Base-by-base conservation (phyloP, 2,113 vertebrate genomes). In the Trachemys scripta region DNA sequence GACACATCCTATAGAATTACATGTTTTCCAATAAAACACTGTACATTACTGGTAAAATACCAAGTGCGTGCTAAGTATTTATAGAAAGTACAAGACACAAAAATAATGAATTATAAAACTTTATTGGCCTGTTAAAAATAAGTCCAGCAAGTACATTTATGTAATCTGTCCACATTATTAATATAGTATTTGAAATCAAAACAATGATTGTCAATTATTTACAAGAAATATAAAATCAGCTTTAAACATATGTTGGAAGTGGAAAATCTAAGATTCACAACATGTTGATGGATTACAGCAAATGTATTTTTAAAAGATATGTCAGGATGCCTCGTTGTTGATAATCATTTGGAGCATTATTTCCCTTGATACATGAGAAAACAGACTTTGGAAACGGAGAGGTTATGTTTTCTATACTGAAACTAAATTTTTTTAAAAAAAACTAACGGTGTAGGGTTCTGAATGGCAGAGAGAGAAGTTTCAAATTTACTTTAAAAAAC, bases 41-140 rank as follows among this genome's bases (percentile, higher is more conserved):
- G 20, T 4, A 79, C 10, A 42, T 54, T 59, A 90, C 31, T 78
- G 78, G 59, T 29, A 35, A 91, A 93, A 85, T 31, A 88, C 1
- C 47, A 90, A 19, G 72, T 20, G 4, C 29, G 19, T 91, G n/a
- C 27, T 81, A 69, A 75, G 51, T 59, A 51, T 93, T 84, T 91
- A 95, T 69, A 97, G 80, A 95, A 42, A 98, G 91, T 90, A 84
- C 93, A 96, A 97, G 89, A 98, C 96, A 98, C 95, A 85, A 65
- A 81, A 51, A 91, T 89, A 93, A 94, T 88, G 87, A 97, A 97
- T 97, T 92, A 93, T 65, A 96, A 97, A 98, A 97, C 95, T 98
- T 98, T 98, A 98, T 98, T 98, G 83, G 53, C 17, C 93, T 97
- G 93, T 97, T 98, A 98, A 97, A 98, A 96, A 50, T 90, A 96